Base-by-base conservation (phyloP, 2,797 vertebrate genomes). In the Argentina silus region DNA sequence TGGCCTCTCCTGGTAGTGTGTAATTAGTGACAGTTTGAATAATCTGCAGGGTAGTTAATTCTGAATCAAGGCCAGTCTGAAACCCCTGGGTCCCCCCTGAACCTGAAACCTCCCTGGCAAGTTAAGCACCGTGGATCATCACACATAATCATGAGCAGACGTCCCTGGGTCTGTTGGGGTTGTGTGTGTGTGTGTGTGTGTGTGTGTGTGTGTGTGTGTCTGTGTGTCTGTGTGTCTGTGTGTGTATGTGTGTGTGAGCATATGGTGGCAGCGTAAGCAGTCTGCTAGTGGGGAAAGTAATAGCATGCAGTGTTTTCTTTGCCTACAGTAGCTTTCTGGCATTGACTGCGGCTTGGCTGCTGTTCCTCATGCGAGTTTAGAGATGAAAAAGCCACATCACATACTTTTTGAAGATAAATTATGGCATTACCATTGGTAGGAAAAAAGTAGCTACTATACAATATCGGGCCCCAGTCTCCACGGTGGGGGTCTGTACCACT, bases 141-240 rank as follows among this genome's bases (percentile, higher is more conserved):
- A 70, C 85, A 88, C 86, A 89, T 93, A 93, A 94, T 91, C 88
- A 91, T 78, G 88, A 93, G 81, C 92, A 94, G 90, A 91, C 84
- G 79, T 82, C 50, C 70, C 78, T 56, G 78, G 64, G 77, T 62
- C 88, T 88, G 43, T 79, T 78, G 69, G 81, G 79, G 17, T 11
- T 3, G 57, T 81, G 79, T 36, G 27, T 36, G 48, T 59, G 56
- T 59, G 15, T 57, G 55, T 57, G 55, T 57, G 55, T 57, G 59
- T 4, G 59, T 48, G 23, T 36, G 11, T n/a, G 27, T 4, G 2
- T 36, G 27, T 36, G 27, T 36, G 27, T 36, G 27, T 36, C 2
- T 36, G 27, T 36, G 27, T 36, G 27, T 36, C 2, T 36, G 27
- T 36, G 27, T 36, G 27, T 59, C 76, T n/a, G 19, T 48, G 62